phyloP scores from a whole-genome alignment of 2,113 vertebrate genomes.

The Myxocyprinus asiaticus region DNA sequence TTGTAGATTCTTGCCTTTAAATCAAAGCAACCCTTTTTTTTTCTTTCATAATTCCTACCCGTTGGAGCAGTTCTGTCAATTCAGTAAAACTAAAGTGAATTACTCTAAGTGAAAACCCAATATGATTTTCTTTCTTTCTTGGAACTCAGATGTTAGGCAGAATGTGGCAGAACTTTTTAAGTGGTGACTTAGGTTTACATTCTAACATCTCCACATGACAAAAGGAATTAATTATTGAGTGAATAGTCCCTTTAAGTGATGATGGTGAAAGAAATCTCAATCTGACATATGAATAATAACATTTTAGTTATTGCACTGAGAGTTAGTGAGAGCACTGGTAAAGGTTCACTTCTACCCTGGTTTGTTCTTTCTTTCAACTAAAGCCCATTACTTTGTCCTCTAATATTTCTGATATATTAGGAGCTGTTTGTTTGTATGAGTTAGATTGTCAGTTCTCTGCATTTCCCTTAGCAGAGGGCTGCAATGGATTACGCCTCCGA shows the following conservation, averaged over 20 bases:
- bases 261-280: too few species aligned
- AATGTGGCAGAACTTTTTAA: too few species aligned
- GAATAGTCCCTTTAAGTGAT: too few species aligned
- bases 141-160: too few species aligned
- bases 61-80: too few species aligned
- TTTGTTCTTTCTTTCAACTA: too few species aligned
- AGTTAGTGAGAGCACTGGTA: background rate
- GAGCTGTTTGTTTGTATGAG: background rate
- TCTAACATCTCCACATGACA: background rate
- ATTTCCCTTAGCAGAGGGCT: constrained; percentile 60
- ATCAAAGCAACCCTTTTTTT: background rate
- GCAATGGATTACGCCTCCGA: constrained; percentile 61
- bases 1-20: background rate
- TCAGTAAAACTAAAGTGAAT: constrained; percentile 3
- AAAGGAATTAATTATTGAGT: too few species aligned
- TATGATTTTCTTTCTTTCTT: too few species aligned
- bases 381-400: background rate
- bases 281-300: too few species aligned
- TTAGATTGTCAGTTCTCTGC: constrained; percentile 58
- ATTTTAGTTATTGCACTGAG: background rate
- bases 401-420: background rate
- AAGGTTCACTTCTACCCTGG: too few species aligned
- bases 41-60: background rate
- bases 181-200: too few species aligned
- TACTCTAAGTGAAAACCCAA: too few species aligned